Evolutionary conservation across 2,888 invertebrate genomes (phyloP), one percentile per base, ranked within the genome.

Genomic region (Neoscelio sp.): DNA sequence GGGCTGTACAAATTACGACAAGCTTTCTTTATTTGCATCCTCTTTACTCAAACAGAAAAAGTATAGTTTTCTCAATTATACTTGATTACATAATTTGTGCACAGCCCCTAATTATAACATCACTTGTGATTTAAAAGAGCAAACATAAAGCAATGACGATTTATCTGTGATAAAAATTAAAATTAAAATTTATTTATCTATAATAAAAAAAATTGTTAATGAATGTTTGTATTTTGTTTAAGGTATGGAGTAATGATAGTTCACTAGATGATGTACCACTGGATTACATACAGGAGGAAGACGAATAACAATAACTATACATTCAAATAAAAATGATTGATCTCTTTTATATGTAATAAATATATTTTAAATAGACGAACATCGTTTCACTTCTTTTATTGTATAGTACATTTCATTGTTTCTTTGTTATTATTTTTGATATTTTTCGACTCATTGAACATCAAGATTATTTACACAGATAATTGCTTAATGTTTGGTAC

Each of bases 201-300:
- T n/a, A n/a, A n/a, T n/a, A n/a, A n/a, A n/a, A n/a, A n/a, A n/a
- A n/a, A n/a, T n/a, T 62, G 46, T 54, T 62, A 73, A 73, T 48
- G 23, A 23, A 60, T 67, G 35, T 60, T 58, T 67, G 44, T 62
- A 77, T 65, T 85, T 81, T 88, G 86, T 89, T 89, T 52, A 84
- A 89, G 89, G 86, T 87, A 58, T 80, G 84, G 73, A 67, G 82
- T 81, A 79, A 82, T 62, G 84, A 86, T 78, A 82, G 82, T 62
- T 82, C 84, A 78, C 79, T 80, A 48, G 50, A 60, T 75, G 83
- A 85, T 60, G 80, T 82, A 48, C 15, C 65, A 13, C 80, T 80
- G 54, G 82, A 85, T 64, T 87, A 85, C 48, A 81, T 82, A 74
- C 77, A 84, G 30, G 84, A 86, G 18, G 84, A 86, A 56, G 78